A percentile compares a stretch with the other conserved stretches of the same genome.
Evolutionary conservation across 2,797 vertebrate species (phyloP).

Genomic region (Scolopax bukidnonensis): DNA sequence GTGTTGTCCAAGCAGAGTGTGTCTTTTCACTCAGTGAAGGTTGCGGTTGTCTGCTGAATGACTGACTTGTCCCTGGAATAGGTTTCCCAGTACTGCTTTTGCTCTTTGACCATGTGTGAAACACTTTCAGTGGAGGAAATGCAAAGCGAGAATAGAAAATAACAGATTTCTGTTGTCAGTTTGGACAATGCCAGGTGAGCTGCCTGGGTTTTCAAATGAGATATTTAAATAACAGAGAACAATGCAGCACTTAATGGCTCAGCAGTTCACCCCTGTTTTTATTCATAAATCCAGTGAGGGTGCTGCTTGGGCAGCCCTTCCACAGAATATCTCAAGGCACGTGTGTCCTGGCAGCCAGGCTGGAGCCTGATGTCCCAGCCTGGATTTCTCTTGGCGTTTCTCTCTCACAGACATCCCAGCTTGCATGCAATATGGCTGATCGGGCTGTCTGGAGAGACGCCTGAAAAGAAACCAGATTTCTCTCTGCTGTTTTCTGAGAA

Average conservation of each 20-base stretch:
- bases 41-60: neutral
- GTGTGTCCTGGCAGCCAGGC: neutral
- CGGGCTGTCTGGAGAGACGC: neutral
- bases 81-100: neutral
- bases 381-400: neutral
- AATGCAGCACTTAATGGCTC: neutral
- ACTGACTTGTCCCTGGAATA: neutral
- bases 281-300: neutral
- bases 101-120: neutral
- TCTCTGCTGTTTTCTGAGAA: neutral
- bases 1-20: neutral
- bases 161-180: neutral
- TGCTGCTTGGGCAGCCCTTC: neutral
- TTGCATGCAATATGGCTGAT: neutral
- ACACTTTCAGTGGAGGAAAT: neutral
- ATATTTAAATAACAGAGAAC: neutral
- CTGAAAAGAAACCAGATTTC: neutral
- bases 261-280: neutral
- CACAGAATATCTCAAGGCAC: rapidly evolving
- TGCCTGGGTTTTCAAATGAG: neutral
- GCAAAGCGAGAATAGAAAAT: neutral
- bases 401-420: neutral
- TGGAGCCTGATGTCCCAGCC: neutral
- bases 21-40: neutral
- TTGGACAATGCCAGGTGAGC: neutral